A percentile compares a stretch with the other conserved stretches of the same genome.
These are phyloP conservation scores for Pelosia muscerda DNA, from an alignment of 2,888 invertebrate species.

Conservation along the genomic window DNA sequence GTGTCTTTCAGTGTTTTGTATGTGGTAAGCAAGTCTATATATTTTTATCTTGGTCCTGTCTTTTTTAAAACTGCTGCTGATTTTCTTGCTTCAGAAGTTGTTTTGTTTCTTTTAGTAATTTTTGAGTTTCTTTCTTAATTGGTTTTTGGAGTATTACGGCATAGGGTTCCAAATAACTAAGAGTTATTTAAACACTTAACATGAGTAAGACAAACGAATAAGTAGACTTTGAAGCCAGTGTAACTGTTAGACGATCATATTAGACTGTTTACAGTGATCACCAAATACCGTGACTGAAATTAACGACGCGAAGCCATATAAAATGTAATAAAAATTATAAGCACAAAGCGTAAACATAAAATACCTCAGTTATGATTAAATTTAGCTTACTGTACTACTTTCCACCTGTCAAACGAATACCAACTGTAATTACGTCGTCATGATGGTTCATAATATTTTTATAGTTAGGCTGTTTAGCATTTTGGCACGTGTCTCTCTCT, in stretches of 20 bases:
- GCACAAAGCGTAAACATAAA: conserved; percentile 41
- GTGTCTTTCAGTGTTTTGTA: too few species aligned
- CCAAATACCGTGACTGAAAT: conserved; percentile 26
- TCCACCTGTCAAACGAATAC: conserved; percentile 19
- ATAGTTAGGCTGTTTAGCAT: conserved; percentile 30
- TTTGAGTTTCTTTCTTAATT: too few species aligned
- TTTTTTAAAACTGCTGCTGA: too few species aligned
- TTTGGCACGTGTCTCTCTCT: conserved; percentile 53
- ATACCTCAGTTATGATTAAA: conserved; percentile 23
- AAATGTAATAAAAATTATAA: conserved; percentile 46
- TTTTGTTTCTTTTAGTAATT: too few species aligned
- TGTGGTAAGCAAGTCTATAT: too few species aligned
- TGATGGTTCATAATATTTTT: conserved; percentile 16
- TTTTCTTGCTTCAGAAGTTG: too few species aligned
- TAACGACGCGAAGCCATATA: conserved; percentile 39
- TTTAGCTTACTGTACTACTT: conserved; percentile 5
- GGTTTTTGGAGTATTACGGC: too few species aligned
- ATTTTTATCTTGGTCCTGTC: too few species aligned
- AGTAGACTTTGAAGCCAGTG: background rate
- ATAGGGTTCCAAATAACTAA: too few species aligned
- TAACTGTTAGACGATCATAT: background rate
- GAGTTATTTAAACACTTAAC: too few species aligned
- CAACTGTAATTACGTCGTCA: conserved; percentile 13
- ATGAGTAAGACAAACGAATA: too few species aligned
- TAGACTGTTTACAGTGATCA: conserved; percentile 12